phyloP scores from a whole-genome alignment of 2,797 vertebrate genomes.

The Scomberomorus guttatus region DNA sequence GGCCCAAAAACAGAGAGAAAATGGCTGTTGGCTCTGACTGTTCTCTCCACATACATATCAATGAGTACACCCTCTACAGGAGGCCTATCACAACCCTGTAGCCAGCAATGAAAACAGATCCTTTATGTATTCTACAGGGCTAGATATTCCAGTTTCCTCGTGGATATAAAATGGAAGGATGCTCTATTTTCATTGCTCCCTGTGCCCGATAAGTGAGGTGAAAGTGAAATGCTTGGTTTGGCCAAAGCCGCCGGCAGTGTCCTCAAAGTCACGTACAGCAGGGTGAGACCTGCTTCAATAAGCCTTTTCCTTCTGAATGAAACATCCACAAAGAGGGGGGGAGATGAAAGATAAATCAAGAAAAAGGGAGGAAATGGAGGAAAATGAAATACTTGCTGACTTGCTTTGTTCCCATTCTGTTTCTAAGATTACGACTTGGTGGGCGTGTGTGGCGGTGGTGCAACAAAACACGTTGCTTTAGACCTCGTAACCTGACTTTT shows the following conservation, averaged over 20 bases:
- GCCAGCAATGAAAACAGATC: conserved; percentile 54
- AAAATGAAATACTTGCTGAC: conserved; percentile 55
- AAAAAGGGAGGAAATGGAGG: conserved; percentile 49
- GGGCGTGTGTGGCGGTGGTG: conserved; percentile 12
- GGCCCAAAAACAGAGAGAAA: not conserved
- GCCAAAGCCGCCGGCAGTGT: conserved; percentile 27
- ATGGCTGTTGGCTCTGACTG: not conserved
- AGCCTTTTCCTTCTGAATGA: conserved; percentile 64
- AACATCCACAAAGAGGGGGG: conserved; percentile 36
- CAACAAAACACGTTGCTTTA: conserved; percentile 29
- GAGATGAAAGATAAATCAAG: conserved; percentile 69
- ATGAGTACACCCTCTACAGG: conserved; percentile 29
- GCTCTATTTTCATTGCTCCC: conserved; percentile 18
- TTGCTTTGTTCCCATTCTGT: conserved; percentile 44
- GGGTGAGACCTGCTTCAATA: conserved; percentile 47
- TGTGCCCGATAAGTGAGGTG: conserved; percentile 40
- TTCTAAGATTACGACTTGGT: not conserved
- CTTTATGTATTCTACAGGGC: conserved; percentile 11
- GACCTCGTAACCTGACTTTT: conserved; percentile 50
- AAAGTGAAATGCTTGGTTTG: conserved; percentile 63
- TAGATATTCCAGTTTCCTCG: conserved; percentile 41
- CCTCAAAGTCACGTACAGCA: conserved; percentile 68
- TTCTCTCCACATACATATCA: conserved; percentile 37
- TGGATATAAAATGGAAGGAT: conserved; percentile 42
- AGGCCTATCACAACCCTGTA: conserved; percentile 34